These are phyloP conservation scores for Tenthredo scrophulariae DNA, from an alignment of 2,888 invertebrate genomes.

Conservation along the genomic window DNA sequence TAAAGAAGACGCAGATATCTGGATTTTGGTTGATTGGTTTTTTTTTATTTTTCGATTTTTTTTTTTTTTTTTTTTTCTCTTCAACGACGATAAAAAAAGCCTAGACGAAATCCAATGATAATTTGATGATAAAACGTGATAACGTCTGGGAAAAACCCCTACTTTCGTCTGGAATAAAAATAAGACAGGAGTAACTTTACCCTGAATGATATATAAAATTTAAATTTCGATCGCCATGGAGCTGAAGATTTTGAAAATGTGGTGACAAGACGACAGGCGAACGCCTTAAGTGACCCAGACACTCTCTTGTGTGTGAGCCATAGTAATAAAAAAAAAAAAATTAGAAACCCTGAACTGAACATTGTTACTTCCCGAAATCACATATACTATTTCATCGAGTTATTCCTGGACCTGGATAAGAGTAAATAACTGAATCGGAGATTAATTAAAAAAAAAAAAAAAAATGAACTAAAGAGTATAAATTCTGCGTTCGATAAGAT, in stretches of 20 bases:
- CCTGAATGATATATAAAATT: not conserved
- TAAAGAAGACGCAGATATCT: too few species aligned
- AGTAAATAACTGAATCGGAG: not conserved
- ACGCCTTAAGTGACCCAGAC: constrained; percentile 72
- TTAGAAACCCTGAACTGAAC: not conserved
- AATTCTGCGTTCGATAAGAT: not conserved
- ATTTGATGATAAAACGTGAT: not conserved
- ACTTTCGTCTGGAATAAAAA: not conserved
- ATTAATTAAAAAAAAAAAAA: not conserved
- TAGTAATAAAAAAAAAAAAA: constrained; percentile 60
- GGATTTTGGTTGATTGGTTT: too few species aligned
- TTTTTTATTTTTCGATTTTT: too few species aligned
- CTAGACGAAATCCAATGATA: not conserved
- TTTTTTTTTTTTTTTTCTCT: not conserved
- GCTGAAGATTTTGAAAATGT: constrained; percentile 76
- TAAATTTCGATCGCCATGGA: constrained; percentile 67
- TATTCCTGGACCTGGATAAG: not conserved
- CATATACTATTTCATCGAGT: not conserved
- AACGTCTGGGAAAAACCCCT: not conserved
- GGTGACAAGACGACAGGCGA: constrained; percentile 72
- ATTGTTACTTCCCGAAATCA: not conserved
- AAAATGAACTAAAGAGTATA: not conserved
- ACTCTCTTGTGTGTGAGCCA: constrained; percentile 76
- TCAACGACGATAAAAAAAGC: too few species aligned
- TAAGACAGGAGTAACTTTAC: not conserved